These are phyloP conservation scores for Sebastes taczanowskii DNA, from an alignment of 2,797 vertebrate genomes.

Conservation along the genomic window DNA sequence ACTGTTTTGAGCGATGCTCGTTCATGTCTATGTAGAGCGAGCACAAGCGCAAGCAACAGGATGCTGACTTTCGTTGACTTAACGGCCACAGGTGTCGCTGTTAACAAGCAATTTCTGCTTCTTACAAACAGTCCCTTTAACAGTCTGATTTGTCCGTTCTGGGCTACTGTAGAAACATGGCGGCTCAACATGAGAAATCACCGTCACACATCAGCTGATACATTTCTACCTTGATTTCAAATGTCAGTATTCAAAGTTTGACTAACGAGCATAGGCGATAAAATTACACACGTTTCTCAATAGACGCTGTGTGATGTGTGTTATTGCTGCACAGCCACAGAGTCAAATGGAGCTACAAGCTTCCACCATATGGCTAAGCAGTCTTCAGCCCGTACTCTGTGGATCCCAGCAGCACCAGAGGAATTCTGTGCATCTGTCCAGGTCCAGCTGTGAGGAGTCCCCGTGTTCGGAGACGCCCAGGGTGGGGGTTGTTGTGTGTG, in stretches of 20 bases:
- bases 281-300: not conserved
- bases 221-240: not conserved
- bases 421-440: constrained; percentile 79
- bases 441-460: constrained; percentile 74
- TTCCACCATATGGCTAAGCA: constrained; percentile 63
- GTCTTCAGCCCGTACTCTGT: constrained; percentile 44
- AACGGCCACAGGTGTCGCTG: too few relatives aligned
- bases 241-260: not conserved
- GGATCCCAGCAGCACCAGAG: constrained; percentile 69
- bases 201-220: not conserved
- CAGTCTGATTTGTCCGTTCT: too few relatives aligned
- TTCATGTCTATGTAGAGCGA: too few relatives aligned
- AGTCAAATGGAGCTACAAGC: constrained; percentile 45
- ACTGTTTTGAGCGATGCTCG: too few relatives aligned
- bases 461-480: constrained; percentile 56
- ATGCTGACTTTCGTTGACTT: too few relatives aligned
- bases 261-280: not conserved
- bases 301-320: not conserved
- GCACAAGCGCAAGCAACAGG: too few relatives aligned
- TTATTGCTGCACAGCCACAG: constrained; percentile 35
- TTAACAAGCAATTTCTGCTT: too few relatives aligned
- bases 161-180: too few relatives aligned
- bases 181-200: not conserved
- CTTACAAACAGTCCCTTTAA: too few relatives aligned
- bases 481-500: not conserved